A percentile compares a stretch with the other conserved stretches of the same genome.
phyloP scores from a whole-genome alignment of 2,797 vertebrate species.

The Microctenopoma lineatum region DNA sequence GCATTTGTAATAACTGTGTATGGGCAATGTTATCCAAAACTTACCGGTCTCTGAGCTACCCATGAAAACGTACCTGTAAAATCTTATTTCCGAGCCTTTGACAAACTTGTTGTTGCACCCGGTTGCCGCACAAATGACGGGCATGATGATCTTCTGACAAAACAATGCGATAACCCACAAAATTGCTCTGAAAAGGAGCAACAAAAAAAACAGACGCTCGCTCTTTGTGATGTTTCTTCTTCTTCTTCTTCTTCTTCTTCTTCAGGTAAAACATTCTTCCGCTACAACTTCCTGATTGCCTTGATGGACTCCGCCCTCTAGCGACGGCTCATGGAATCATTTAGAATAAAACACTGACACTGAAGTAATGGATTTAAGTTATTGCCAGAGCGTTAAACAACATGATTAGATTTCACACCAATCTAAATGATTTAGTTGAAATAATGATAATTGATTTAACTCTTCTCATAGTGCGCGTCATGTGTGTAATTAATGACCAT shows the following conservation, averaged over 20 bases:
- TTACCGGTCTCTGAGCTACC: neutral
- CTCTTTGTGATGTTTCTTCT: neutral
- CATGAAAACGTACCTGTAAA: conserved; percentile 80
- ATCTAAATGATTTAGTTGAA: too few relatives aligned
- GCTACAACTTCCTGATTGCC: conserved; percentile 7
- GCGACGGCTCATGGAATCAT: neutral
- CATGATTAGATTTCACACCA: too few relatives aligned
- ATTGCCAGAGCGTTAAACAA: too few relatives aligned
- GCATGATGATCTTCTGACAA: conserved; percentile 65
- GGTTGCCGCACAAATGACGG: conserved; percentile 82
- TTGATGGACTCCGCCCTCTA: conserved; percentile 10
- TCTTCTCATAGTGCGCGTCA: too few relatives aligned
- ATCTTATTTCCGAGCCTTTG: conserved; percentile 85
- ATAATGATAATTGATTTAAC: too few relatives aligned
- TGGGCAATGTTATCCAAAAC: neutral
- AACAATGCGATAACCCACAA: neutral
- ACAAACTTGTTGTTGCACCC: conserved; percentile 86
- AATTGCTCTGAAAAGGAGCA: neutral
- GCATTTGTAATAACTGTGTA: neutral
- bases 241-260: conserved; percentile 41
- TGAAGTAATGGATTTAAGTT: too few relatives aligned
- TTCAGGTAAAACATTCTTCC: neutral
- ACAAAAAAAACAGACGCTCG: rapidly evolving
- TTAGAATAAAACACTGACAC: neutral
- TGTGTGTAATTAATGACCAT: too few relatives aligned